A percentile compares a stretch with the other conserved stretches of the same genome.
Evolutionary conservation across 2,113 vertebrate species (phyloP).

Genomic region (Cyphomyrus plagiostoma): DNA sequence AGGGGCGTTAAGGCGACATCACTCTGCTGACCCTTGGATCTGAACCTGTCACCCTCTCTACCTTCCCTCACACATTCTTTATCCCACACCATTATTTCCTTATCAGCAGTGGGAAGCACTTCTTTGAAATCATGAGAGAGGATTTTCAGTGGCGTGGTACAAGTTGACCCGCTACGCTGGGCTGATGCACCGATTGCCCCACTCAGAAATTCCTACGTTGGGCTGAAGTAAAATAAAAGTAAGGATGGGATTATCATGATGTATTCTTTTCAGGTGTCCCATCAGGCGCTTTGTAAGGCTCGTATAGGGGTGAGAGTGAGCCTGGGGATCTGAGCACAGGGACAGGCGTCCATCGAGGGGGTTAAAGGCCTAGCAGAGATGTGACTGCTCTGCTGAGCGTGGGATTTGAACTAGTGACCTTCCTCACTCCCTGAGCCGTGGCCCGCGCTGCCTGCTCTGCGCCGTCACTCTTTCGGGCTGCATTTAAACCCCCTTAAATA

Average conservation of each 20-base stretch:
- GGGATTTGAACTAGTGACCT: background rate
- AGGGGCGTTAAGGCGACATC: background rate
- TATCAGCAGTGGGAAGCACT: background rate
- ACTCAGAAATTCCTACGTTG: slow-evolving; percentile 45
- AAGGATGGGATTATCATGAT: background rate
- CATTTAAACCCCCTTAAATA: slow-evolving; percentile 44
- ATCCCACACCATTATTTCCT: background rate
- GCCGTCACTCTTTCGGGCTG: background rate
- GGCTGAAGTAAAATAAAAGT: slow-evolving; percentile 5
- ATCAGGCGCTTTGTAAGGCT: background rate
- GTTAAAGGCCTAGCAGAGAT: background rate
- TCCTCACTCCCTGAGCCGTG: background rate
- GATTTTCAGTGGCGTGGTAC: background rate
- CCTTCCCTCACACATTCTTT: background rate
- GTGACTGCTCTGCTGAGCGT: background rate
- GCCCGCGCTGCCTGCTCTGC: background rate
- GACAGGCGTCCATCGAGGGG: background rate
- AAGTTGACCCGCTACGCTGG: background rate
- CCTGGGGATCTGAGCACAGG: background rate
- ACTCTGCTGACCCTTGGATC: background rate
- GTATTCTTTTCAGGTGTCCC: background rate
- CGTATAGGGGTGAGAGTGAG: background rate
- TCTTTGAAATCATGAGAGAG: background rate
- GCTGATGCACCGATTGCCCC: slow-evolving; percentile 10
- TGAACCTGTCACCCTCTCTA: background rate